Evolutionary conservation across 2,888 invertebrate genomes (phyloP).

Genomic region (Galerucella nymphaeae): DNA sequence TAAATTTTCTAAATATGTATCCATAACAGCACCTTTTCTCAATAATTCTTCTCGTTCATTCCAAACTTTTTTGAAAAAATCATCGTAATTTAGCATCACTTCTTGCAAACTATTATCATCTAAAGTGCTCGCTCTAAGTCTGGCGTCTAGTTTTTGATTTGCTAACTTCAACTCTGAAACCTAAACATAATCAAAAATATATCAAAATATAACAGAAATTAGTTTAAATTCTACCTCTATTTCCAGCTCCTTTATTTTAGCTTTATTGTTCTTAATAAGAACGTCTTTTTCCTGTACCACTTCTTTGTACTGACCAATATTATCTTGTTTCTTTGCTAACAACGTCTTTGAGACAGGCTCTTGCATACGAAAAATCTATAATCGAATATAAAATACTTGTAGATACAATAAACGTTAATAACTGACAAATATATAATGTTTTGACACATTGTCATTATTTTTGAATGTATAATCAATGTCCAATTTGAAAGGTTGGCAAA

Average conservation of each 20-base stretch:
- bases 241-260: slow-evolving; percentile 47
- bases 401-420: neutral
- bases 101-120: slow-evolving; percentile 47
- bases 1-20: slow-evolving; percentile 55
- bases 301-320: slow-evolving; percentile 48
- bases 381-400: slow-evolving; percentile 19
- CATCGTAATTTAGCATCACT: slow-evolving; percentile 55
- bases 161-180: slow-evolving; percentile 42
- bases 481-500: neutral
- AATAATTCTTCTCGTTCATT: slow-evolving; percentile 52
- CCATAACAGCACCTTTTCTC: slow-evolving; percentile 51
- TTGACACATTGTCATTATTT: neutral
- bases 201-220: neutral
- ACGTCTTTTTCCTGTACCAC: slow-evolving; percentile 52
- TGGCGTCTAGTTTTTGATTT: slow-evolving; percentile 40
- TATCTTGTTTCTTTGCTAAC: slow-evolving; percentile 44
- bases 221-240: slow-evolving; percentile 32
- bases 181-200: slow-evolving; percentile 7
- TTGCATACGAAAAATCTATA: slow-evolving; percentile 54
- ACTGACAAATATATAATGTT: neutral
- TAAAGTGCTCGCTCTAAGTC: slow-evolving; percentile 29
- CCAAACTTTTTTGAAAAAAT: slow-evolving; percentile 55
- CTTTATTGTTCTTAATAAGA: slow-evolving; percentile 47
- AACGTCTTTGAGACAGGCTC: slow-evolving; percentile 52
- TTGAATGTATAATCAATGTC: neutral